Base-by-base conservation (phyloP, 2,113 vertebrate genomes). In the Clarias macrocephalus region DNA sequence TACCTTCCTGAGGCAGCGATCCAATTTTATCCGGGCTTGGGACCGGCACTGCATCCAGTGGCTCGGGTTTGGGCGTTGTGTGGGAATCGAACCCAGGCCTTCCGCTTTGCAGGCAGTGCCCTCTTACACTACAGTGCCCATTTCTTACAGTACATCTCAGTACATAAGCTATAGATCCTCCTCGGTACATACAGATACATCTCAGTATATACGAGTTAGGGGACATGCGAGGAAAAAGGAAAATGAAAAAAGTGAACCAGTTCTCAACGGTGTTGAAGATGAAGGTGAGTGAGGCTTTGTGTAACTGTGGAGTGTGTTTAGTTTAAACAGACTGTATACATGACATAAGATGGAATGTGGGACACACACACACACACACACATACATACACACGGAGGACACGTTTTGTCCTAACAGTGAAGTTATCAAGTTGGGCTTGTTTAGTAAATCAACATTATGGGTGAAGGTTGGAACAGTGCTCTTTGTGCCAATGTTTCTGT, bases 391-490 rank as follows among this genome's bases (percentile, higher is more conserved):
- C 25, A 82, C 57, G 70, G 68, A 83, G 70, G 68, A 83, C 72
- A 87, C 54, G 60, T 30, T 28, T 28, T 83, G 89, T 90, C 89
- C 15, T 90, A 91, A 89, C 87, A 92, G 86, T 90, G 28, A 82
- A 88, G 92, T 92, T 93, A 90, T 91, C 90, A 88, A 90, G 89
- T 81, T 85, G 23, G 11, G 91, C 88, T 48, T 95, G 91, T 95
- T 94, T 93, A 95, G 92, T 93, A 28, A 82, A 92, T 95, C 93
- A 96, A 96, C 95, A 96, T 95, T 95, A 91, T 94, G 93, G 91
- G 93, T 94, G 83, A 90, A 60, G 59, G 12, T 76, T 80, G 56
- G 80, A 83, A 21, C 25, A 30, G 15, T 16, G n/a, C 30, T n/a
- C 52, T 66, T 52, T 5, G 76, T 77, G 75, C 3, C 4, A 7